Evolutionary conservation across 2,113 vertebrate genomes (phyloP), one percentile per base, ranked within the genome.

Genomic region (Rhinoderma darwinii): DNA sequence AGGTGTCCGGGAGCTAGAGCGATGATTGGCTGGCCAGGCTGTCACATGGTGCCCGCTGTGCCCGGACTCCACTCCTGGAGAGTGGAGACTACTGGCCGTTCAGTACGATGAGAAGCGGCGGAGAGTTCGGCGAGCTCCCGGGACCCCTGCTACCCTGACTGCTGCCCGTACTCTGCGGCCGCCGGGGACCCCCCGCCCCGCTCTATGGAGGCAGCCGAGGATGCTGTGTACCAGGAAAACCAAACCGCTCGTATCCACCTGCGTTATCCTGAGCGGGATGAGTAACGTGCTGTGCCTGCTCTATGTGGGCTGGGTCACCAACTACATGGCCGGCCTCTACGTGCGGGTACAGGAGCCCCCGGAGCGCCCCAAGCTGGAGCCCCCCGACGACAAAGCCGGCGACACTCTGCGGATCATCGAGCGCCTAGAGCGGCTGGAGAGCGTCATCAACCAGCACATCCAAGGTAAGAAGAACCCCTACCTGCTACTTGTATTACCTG

Each of bases 171-270:
- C 50, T n/a, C 47, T 51, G 22, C 10, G 35, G 37, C 43, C 30
- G 56, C 54, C 77, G 27, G 32, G 30, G 51, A 20, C 15, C 51
- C 54, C 39, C 22, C 15, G 25, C 30, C 92, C 89, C 91, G 91
- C 95, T 96, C 92, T 93, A 97, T 97, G 98, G 96, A 98, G 97
- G 94, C 94, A 96, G 94, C 93, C 94, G 93, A 97, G 96, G 88
- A 99, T 99, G 98, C 96, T 96, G 94, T 99, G 97, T 94, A 97
- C 96, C 93, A 98, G 98, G 95, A 98, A 97, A 95, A 97, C 97
- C 94, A 99, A 99, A 98, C 98, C 98, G 96, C 97, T 99, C 93
- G 97, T 99, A 94, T 99, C 97, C 93, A 98, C 97, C 92, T 99
- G 98, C 94, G 97, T 99, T 92, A 99, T 99, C 92, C 93, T 99